Evolutionary conservation across 2,888 invertebrate species (phyloP), one percentile per base, ranked within the genome.

Genomic region (Sphinx pinastri): DNA sequence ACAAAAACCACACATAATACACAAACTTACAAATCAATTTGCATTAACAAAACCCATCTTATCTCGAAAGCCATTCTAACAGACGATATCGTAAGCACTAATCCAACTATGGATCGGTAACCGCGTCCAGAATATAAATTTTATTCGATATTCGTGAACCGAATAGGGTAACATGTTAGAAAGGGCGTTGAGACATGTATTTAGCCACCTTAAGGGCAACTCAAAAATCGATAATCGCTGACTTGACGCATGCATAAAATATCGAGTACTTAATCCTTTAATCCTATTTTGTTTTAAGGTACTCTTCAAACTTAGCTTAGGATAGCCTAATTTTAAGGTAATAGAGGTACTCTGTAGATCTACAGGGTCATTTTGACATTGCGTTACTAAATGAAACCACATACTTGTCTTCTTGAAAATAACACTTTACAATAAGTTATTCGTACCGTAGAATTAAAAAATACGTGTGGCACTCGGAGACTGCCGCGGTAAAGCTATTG

Each of bases 121-220:
- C 74, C 84, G 81, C 85, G 85, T 82, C 77, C 73, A 80, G 74
- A 79, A 79, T 82, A 82, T 84, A 83, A 82, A 81, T 81, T 81
- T 79, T 80, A 81, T 79, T 79, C 76, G 68, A 75, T 68, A 74
- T 59, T 76, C 84, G 83, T 84, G 86, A 82, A 79, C 70, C 68
- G 85, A 83, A 84, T 85, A 67, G 38, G 47, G 58, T n/a, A 68
- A 58, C 66, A 57, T 67, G 51, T 67, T 71, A 54, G 67, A 57
- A 54, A 71, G 70, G 54, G 75, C 76, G 79, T 75, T 77, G 76
- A 81, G 82, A 84, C 81, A 81, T 81, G 81, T 82, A 78, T 83
- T 81, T 79, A 82, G 77, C 77, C 74, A 80, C 81, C 82, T 81
- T 74, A 69, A 67, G 70, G 71, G 71, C 69, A 67, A 66, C 70